Conservation (phyloP, 30 jellyfish, hydroid and myxozoan genomes). For the Aurelia sp. region DNA sequence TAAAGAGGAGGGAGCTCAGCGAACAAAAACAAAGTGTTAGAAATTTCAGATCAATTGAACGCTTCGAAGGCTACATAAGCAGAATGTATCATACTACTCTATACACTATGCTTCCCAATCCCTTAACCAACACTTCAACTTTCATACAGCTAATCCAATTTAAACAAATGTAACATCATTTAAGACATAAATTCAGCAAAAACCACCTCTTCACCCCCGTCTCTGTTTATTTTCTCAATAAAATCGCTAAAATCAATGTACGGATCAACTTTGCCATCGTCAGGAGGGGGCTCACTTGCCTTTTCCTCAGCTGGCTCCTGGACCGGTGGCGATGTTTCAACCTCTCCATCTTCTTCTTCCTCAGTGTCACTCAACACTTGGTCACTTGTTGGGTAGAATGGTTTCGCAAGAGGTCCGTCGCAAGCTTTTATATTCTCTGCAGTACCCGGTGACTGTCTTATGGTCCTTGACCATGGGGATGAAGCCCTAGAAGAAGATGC, state of each 20-base stretch:
- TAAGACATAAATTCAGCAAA: conserved; percentile 65
- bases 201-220: conserved; percentile 84
- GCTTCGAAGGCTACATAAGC: too few species aligned
- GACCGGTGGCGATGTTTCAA: background rate
- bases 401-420: background rate
- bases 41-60: too few species aligned
- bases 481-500: conserved; percentile 5
- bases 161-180: background rate
- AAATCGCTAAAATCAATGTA: conserved; percentile 91
- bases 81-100: too few species aligned
- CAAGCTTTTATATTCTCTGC: background rate
- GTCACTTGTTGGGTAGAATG: background rate
- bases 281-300: conserved; percentile 22
- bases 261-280: conserved; percentile 81
- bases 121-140: too few species aligned
- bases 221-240: conserved; percentile 55
- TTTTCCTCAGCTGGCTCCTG: conserved; percentile 3
- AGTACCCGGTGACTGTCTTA: background rate
- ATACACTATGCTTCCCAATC: too few species aligned
- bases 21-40: too few species aligned
- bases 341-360: conserved; percentile 20
- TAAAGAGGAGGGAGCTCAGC: too few species aligned
- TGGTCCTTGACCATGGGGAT: conserved; percentile 15
- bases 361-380: background rate
- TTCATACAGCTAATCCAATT: background rate